Percentiles rank a stretch among this genome's conserved stretches.
Conservation (phyloP, 2,113 vertebrate species). For the Sula dactylatra region DNA sequence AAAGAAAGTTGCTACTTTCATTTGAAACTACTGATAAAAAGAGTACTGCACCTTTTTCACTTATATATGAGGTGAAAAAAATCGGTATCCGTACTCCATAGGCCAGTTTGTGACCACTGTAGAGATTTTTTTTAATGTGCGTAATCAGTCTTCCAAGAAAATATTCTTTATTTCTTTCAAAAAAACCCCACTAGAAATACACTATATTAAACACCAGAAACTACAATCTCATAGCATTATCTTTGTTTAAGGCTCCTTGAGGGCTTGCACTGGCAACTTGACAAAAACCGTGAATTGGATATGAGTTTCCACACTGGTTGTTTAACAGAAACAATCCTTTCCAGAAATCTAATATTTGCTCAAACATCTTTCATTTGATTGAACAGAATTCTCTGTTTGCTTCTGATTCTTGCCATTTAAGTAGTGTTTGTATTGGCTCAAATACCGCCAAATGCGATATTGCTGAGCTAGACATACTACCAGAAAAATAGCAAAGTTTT, state of each 20-base stretch:
- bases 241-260: background rate
- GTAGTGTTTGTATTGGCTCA: constrained; percentile 38
- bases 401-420: background rate
- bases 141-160: background rate
- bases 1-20: background rate
- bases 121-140: background rate
- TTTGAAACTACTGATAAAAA: background rate
- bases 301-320: background rate
- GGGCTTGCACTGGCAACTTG: background rate
- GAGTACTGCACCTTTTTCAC: background rate
- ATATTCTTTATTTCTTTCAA: background rate
- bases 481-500: background rate
- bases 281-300: background rate
- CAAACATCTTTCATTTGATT: constrained; percentile 12
- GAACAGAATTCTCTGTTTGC: constrained; percentile 36
- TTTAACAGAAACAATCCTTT: background rate
- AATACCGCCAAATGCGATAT: background rate
- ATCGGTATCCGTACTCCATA: background rate
- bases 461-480: background rate
- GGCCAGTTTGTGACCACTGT: background rate
- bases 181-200: background rate
- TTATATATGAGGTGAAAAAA: background rate
- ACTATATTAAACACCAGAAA: background rate
- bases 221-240: background rate
- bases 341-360: constrained; percentile 26